These are phyloP conservation scores for Crax fasciolata DNA, from an alignment of 2,797 vertebrate species.

Conservation along the genomic window DNA sequence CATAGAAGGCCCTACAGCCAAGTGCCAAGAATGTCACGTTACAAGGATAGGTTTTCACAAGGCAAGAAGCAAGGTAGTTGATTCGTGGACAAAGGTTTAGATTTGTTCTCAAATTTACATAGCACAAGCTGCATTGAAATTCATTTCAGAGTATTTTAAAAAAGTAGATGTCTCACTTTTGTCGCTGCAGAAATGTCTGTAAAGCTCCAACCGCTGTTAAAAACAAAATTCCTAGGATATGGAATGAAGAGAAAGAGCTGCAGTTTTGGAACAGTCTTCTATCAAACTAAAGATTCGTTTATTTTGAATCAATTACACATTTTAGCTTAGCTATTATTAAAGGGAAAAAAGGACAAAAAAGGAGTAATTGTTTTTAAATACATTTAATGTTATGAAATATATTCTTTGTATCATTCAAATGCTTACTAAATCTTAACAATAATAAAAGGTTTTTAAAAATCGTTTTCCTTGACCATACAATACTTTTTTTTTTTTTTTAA, in stretches of 20 bases:
- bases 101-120: not conserved
- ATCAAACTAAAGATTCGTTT: not conserved
- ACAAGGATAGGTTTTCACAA: not conserved
- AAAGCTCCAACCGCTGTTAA: not conserved
- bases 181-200: not conserved
- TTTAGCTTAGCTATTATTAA: not conserved
- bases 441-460: conserved; percentile 41
- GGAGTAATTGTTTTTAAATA: conserved; percentile 21
- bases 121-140: not conserved
- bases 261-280: not conserved
- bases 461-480: not conserved
- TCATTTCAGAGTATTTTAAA: not conserved
- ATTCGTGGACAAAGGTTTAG: not conserved
- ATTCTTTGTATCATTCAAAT: conserved; percentile 21
- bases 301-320: not conserved
- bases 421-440: conserved; percentile 28
- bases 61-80: not conserved
- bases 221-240: not conserved
- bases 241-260: not conserved
- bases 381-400: conserved; percentile 69
- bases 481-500: not conserved
- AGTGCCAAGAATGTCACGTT: not conserved
- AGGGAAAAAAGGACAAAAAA: not conserved
- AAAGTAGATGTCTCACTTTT: not conserved
- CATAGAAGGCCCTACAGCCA: not conserved